phyloP scores from a whole-genome alignment of 2,113 vertebrate genomes.

The Morone chrysops region DNA sequence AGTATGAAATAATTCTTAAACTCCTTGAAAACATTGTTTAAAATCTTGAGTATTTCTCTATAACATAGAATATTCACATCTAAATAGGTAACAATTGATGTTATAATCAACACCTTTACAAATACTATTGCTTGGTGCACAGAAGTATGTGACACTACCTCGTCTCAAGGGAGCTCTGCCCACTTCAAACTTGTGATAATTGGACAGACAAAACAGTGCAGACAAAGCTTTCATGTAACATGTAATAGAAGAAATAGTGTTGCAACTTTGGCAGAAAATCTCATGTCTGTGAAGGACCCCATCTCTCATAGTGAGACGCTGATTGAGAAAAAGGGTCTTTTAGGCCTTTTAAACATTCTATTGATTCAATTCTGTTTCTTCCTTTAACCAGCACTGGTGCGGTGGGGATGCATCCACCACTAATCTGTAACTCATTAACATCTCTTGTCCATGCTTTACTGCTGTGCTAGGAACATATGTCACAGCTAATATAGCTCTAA shows the following conservation, averaged over 20 bases:
- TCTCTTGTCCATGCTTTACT: slow-evolving; percentile 51
- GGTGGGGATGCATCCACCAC: slow-evolving; percentile 35
- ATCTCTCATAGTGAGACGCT: background rate
- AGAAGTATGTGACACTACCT: background rate
- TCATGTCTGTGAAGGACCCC: background rate
- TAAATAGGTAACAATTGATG: background rate
- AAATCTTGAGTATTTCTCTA: background rate
- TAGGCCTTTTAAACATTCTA: slow-evolving; percentile 24
- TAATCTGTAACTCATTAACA: slow-evolving; percentile 74
- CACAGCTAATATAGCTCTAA: slow-evolving; percentile 48
- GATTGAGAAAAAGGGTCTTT: slow-evolving; percentile 21
- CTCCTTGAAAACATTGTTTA: background rate
- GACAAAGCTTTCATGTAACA: background rate
- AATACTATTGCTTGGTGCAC: background rate
- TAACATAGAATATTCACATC: background rate
- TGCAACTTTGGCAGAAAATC: background rate
- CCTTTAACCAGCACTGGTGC: slow-evolving; percentile 39
- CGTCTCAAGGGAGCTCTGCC: background rate
- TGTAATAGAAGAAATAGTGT: slow-evolving; percentile 3
- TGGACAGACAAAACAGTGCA: background rate
- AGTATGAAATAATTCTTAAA: background rate
- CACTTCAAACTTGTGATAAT: slow-evolving; percentile 8
- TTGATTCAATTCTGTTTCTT: slow-evolving; percentile 29
- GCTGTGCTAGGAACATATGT: slow-evolving; percentile 70
- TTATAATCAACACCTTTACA: background rate